Evolutionary conservation across 1,140 invertebrate genomes (phyloP), one percentile per base, ranked within the genome.

Genomic region (Drosophila nikananu): DNA sequence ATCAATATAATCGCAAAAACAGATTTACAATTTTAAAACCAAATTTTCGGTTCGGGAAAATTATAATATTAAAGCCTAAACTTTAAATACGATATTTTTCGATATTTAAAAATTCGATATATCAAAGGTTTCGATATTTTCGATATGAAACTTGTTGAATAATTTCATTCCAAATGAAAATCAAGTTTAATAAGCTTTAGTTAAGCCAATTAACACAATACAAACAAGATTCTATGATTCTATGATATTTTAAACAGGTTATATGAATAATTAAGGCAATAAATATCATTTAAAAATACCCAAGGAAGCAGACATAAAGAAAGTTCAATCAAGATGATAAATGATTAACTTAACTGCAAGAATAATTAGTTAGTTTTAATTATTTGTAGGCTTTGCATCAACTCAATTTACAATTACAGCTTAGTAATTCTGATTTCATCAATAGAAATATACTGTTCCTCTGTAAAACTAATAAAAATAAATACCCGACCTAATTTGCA

Each of bases 181-280:
- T 55, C 52, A 37, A 23, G 32, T 37, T 55, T 23, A 1, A 55
- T 37, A 6, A 37, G 52, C 52, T 35, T 54, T 54, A 5, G 8
- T 10, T 37, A 55, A 55, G 51, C 51, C 30, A 54, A 54, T 54
- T 32, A 54, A 55, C 32, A 10, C 8, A 55, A 55, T 17, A 37
- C 30, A 21, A 35, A 54, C 52, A 17, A 46, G 44, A 23, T 46
- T 46, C 12, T 15, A 23, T 15, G 13, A 35, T 35, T 9, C 8
- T 54, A 54, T 17, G 2, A 23, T 35, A 15, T 17, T 35, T 21
- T 15, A 13, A 54, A 54, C 52, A 0, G 30, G 52, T 54, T 35
- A 19, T 52, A 52, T 21, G 27, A 54, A 23, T 54, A 54, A 54
- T 17, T 17, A 55, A 37, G 32, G 19, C 8, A 17, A 21, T 54